Base-by-base conservation (phyloP, 2,113 vertebrate genomes). In the Turdus rufiventris region DNA sequence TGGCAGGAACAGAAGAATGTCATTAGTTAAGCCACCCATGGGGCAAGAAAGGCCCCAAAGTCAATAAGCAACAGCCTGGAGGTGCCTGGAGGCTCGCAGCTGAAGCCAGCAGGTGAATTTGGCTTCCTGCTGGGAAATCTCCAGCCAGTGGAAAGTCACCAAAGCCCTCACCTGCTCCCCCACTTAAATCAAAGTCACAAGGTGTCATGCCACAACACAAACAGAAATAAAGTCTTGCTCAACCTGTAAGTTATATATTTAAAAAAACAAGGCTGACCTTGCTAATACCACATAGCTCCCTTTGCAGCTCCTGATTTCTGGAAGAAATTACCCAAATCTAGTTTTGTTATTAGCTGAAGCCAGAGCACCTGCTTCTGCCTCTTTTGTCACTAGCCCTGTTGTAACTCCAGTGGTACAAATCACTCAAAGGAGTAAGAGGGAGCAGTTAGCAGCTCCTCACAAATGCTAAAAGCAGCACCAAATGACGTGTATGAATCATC, bases 401-500 rank as follows among this genome's bases (percentile, higher is more conserved):
- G 85, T 47, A 91, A 85, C 38, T 58, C 18, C 51, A 67, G 82
- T 17, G 42, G n/a, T 40, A 68, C 67, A 82, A 94, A 63, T 70
- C 68, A 79, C n/a, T 36, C 12, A 47, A 85, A 83, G n/a, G 25
- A 83, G 16, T 48, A 83, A 89, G 54, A 88, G 68, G 51, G 17
- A 95, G 36, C 38, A 88, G 68, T 68, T 86, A 92, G 10, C 24
- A 77, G 85, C 94, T 91, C 67, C 82, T 96, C 62, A 72, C 26
- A 85, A 72, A 76, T 91, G 36, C 60, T 93, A 95, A 96, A 94
- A 95, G 81, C 50, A 40, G 66, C 54, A 89, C 38, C 81, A 94
- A 94, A 92, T 84, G 36, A 68, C 28, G 12, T 62, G 34, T 15
- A 51, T 96, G 94, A 97, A 92, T 95, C 94, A 94, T 61, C 58